phyloP scores from a whole-genome alignment of 2,888 invertebrate genomes.

The Drosophila fulvimacula region DNA sequence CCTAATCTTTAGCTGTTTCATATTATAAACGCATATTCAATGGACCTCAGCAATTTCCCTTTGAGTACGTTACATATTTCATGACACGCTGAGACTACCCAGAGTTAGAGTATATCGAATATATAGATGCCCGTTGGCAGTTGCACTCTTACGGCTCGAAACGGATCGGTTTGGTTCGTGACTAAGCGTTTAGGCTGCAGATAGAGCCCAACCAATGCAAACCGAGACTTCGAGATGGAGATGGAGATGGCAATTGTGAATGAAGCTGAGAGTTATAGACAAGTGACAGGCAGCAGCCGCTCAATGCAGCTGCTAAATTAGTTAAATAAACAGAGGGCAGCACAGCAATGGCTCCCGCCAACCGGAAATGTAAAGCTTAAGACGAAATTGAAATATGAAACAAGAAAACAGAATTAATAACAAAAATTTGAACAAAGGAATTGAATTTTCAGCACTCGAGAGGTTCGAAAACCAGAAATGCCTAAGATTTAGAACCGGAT shows the following conservation, averaged over 20 bases:
- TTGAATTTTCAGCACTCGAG: constrained; percentile 44
- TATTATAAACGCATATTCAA: background rate
- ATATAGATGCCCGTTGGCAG: constrained; percentile 40
- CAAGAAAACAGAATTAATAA: constrained; percentile 29
- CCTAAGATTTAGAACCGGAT: constrained; percentile 70
- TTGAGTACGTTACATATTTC: background rate
- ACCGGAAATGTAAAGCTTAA: constrained; percentile 67
- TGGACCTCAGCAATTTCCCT: background rate
- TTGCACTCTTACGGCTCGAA: constrained; percentile 45
- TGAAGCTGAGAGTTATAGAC: constrained; percentile 23
- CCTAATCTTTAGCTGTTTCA: background rate
- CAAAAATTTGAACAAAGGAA: constrained; percentile 60
- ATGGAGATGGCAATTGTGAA: constrained; percentile 1
- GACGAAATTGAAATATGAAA: constrained; percentile 20
- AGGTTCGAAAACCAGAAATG: constrained; percentile 65
- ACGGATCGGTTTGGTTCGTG: constrained; percentile 53
- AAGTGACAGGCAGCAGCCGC: constrained; percentile 56
- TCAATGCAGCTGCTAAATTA: constrained; percentile 60
- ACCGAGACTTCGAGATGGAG: background rate
- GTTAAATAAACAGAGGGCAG: constrained; percentile 51
- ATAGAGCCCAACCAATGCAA: constrained; percentile 35
- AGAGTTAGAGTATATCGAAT: constrained; percentile 15
- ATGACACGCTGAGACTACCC: background rate
- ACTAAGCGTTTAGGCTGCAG: constrained; percentile 67
- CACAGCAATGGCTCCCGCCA: background rate